Conservation (phyloP, 2,113 vertebrate species). For the Thryonomys swinderianus region DNA sequence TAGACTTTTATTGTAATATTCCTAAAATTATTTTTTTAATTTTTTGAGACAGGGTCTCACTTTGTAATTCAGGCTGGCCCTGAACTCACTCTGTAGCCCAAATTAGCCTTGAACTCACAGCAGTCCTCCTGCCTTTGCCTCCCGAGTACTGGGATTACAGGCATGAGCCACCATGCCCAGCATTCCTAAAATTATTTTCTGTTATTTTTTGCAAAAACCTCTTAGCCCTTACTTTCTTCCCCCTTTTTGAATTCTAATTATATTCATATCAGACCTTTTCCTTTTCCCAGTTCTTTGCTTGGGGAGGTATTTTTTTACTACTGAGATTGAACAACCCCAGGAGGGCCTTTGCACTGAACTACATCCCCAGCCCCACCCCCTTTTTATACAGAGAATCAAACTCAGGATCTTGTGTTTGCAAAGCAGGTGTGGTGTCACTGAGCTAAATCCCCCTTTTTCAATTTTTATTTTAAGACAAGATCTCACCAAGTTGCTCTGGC, state of each 20-base stretch:
- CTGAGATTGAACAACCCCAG: neutral
- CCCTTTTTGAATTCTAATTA: neutral
- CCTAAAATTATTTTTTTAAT: constrained; percentile 10
- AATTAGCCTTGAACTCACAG: too few species aligned
- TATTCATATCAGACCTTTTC: neutral
- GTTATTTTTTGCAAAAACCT: neutral
- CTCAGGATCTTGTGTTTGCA: too few species aligned
- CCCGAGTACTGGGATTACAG: too few species aligned
- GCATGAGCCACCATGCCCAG: too few species aligned
- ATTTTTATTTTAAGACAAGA: neutral
- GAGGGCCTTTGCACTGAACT: neutral
- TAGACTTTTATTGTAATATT: neutral
- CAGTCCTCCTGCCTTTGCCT: too few species aligned
- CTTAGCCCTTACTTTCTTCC: neutral
- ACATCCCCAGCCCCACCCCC: neutral
- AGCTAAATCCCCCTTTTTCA: neutral
- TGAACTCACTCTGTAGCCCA: too few species aligned
- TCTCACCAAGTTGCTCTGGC: neutral
- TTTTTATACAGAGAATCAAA: too few species aligned
- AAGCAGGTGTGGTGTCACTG: neutral
- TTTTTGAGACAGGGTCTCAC: too few species aligned
- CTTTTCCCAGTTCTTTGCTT: neutral
- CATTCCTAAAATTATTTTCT: neutral
- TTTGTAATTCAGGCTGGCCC: too few species aligned
- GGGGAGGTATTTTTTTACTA: neutral